Percentiles rank a stretch among this genome's conserved stretches.
Conservation (phyloP, 92 coral and sea anemone genomes). For the Umimayanthus chanpuru region DNA sequence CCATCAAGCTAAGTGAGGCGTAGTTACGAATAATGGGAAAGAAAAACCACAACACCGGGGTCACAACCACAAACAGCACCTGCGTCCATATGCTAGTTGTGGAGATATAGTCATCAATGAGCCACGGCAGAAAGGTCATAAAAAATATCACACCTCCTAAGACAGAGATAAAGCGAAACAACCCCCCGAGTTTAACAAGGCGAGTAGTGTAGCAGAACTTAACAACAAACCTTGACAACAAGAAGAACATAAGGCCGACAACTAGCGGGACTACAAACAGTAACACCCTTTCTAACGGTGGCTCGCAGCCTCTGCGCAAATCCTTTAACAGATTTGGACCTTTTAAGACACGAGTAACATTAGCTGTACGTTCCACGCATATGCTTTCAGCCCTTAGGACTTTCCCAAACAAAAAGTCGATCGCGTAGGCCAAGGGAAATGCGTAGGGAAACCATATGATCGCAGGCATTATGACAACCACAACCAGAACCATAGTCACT, state of each 20-base stretch:
- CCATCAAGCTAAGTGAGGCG: conserved; percentile 26
- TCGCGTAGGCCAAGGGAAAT: conserved; percentile 52
- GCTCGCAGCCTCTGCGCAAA: conserved; percentile 2
- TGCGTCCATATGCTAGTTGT: conserved; percentile 11
- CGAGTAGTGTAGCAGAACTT: conserved; percentile 11
- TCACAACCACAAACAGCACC: neutral
- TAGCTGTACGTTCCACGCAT: neutral
- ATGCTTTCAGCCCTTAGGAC: conserved; percentile 48
- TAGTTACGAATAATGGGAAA: conserved; percentile 44
- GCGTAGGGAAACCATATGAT: conserved; percentile 62
- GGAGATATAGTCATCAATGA: conserved; percentile 25
- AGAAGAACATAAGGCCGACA: neutral
- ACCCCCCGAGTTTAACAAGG: neutral
- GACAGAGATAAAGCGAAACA: conserved; percentile 2
- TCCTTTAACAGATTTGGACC: neutral
- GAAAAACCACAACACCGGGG: conserved; percentile 52
- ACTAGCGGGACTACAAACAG: conserved; percentile 7
- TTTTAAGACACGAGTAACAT: neutral
- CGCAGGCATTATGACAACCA: conserved; percentile 42
- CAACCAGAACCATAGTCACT: conserved; percentile 40
- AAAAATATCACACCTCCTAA: conserved; percentile 27
- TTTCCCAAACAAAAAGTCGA: conserved; percentile 52
- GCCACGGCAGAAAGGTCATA: conserved; percentile 48
- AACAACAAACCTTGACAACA: neutral
- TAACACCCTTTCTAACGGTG: conserved; percentile 22